A percentile compares a stretch with the other conserved stretches of the same genome.
These are phyloP conservation scores for Acropternis orthonyx DNA, from an alignment of 2,797 vertebrate species.

Conservation along the genomic window DNA sequence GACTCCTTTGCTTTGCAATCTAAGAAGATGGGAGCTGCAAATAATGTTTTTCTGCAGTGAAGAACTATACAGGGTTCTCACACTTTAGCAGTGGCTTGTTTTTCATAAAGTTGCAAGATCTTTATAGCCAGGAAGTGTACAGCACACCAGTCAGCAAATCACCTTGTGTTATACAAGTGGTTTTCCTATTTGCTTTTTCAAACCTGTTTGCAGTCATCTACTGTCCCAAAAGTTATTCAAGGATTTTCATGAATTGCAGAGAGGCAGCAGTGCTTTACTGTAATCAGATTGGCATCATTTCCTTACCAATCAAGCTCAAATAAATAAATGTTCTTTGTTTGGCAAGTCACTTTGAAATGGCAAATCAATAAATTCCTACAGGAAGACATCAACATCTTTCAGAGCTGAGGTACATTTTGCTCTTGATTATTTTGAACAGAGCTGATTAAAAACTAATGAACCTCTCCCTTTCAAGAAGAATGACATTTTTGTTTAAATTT, in stretches of 20 bases:
- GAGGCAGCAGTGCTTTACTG: not conserved
- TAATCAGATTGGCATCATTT: not conserved
- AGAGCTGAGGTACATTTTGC: not conserved
- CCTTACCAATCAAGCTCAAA: slow-evolving; percentile 40
- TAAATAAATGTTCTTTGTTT: slow-evolving; percentile 51
- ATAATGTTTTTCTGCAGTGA: not conserved
- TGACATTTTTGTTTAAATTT: not conserved
- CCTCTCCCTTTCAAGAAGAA: not conserved
- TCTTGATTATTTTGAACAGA: slow-evolving; percentile 4
- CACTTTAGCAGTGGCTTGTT: not conserved
- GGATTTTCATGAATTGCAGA: not conserved
- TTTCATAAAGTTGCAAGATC: not conserved
- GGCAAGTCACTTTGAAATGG: slow-evolving; percentile 5
- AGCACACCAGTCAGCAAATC: not conserved
- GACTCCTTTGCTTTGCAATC: not conserved
- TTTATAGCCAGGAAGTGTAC: not conserved
- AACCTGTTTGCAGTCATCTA: not conserved
- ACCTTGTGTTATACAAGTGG: not conserved
- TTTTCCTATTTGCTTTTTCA: not conserved
- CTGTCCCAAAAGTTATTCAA: not conserved
- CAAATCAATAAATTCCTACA: slow-evolving; percentile 13
- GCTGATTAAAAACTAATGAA: slow-evolving; percentile 25
- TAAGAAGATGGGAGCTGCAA: not conserved
- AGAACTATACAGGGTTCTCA: not conserved
- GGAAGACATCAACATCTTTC: not conserved